phyloP scores from a whole-genome alignment of 2,888 invertebrate species.

The Leptopilina syphax region DNA sequence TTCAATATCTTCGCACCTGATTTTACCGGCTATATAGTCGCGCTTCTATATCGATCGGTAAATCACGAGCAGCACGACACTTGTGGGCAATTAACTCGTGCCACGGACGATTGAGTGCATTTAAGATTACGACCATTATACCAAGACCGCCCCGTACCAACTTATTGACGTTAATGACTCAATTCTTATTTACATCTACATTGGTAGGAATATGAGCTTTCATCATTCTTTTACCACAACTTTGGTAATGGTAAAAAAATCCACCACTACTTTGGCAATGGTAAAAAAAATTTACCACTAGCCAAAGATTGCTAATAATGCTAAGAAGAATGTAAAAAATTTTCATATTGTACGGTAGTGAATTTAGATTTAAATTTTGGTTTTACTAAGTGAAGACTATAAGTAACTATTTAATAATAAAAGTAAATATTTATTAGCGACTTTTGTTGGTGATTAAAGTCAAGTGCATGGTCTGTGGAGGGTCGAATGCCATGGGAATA shows the following conservation, averaged over 20 bases:
- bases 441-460: conserved; percentile 7
- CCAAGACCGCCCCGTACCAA: conserved; percentile 50
- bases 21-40: conserved; percentile 33
- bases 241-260: too few species aligned
- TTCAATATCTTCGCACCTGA: conserved; percentile 60
- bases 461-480: not conserved
- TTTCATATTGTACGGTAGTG: too few species aligned
- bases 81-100: conserved; percentile 65
- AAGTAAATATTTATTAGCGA: too few species aligned
- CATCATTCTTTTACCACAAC: too few species aligned
- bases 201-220: too few species aligned
- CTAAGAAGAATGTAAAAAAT: too few species aligned
- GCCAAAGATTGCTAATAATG: too few species aligned
- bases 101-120: conserved; percentile 63
- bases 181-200: conserved; percentile 2
- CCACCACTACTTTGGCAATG: too few species aligned
- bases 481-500: conserved; percentile 4
- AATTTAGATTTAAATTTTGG: too few species aligned
- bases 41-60: conserved; percentile 59
- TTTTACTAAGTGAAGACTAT: too few species aligned
- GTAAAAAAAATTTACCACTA: too few species aligned
- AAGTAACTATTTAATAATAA: too few species aligned
- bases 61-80: conserved; percentile 66
- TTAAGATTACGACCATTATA: conserved; percentile 59
- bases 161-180: conserved; percentile 36